phyloP scores from a whole-genome alignment of 2,113 vertebrate genomes.

The Ceyx margarethae region DNA sequence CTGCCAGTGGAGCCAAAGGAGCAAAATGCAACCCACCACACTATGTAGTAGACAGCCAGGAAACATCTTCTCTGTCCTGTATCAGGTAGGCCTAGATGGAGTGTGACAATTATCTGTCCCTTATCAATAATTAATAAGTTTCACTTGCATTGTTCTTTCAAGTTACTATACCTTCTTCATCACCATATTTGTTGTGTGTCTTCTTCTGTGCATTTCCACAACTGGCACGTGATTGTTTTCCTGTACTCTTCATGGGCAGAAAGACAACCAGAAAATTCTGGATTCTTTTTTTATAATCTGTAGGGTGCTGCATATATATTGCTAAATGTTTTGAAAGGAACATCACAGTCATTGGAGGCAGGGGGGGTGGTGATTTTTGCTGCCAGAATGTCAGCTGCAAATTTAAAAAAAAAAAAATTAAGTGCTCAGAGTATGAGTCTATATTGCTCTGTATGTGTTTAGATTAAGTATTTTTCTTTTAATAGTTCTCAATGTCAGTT shows the following conservation, averaged over 20 bases:
- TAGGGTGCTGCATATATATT: neutral
- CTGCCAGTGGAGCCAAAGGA: neutral
- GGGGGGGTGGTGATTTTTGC: neutral
- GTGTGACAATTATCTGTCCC: slow-evolving; percentile 28
- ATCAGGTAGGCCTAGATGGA: slow-evolving; percentile 29
- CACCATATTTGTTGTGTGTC: neutral
- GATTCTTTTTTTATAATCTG: neutral
- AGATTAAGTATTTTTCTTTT: neutral
- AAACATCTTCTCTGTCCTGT: neutral
- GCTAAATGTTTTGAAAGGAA: neutral
- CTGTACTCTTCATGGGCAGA: neutral
- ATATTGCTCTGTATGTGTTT: neutral
- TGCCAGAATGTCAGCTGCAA: neutral
- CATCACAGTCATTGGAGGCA: neutral
- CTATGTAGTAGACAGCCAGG: neutral
- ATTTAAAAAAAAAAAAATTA: neutral
- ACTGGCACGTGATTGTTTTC: neutral
- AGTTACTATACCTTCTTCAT: slow-evolving; percentile 6
- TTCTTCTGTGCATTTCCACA: neutral
- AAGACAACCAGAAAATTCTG: neutral
- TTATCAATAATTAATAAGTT: slow-evolving; percentile 56
- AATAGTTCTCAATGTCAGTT: neutral
- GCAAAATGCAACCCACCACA: neutral
- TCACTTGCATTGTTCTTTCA: slow-evolving; percentile 4
- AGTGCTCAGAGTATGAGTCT: neutral